Evolutionary conservation across 2,888 invertebrate species (phyloP).

Genomic region (Ophion ventricosus): DNA sequence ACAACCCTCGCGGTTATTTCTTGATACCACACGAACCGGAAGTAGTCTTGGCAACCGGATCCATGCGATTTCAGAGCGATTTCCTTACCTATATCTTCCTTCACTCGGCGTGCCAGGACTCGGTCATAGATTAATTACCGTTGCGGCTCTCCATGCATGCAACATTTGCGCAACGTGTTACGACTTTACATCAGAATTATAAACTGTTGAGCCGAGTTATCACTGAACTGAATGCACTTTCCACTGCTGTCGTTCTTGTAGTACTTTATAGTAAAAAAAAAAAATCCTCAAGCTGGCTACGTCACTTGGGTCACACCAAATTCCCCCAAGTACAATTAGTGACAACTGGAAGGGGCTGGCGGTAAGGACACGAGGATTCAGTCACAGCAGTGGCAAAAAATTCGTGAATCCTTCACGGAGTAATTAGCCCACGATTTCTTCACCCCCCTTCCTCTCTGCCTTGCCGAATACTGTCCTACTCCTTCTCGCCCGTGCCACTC

Average conservation of each 20-base stretch:
- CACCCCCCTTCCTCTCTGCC: neutral
- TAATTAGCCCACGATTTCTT: constrained; percentile 13
- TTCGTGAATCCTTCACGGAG: neutral
- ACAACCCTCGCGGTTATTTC: too few relatives aligned
- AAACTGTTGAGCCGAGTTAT: neutral
- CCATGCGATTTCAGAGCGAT: too few relatives aligned
- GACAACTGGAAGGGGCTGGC: neutral
- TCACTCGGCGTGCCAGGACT: neutral
- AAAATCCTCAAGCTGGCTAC: neutral
- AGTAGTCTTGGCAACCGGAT: neutral
- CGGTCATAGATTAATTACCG: too few relatives aligned
- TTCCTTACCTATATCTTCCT: neutral
- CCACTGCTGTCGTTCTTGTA: neutral
- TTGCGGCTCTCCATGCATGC: too few relatives aligned
- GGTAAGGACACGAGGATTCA: neutral
- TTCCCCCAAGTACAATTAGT: neutral
- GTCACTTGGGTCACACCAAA: neutral
- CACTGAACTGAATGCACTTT: neutral
- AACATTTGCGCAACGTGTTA: neutral
- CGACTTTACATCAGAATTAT: too few relatives aligned
- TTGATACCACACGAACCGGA: neutral
- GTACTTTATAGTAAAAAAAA: neutral
- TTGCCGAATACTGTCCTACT: neutral
- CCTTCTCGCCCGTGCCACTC: neutral
- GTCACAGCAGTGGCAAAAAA: neutral